These are phyloP conservation scores for Lamproptera curius DNA, from an alignment of 2,888 invertebrate species.

Conservation along the genomic window DNA sequence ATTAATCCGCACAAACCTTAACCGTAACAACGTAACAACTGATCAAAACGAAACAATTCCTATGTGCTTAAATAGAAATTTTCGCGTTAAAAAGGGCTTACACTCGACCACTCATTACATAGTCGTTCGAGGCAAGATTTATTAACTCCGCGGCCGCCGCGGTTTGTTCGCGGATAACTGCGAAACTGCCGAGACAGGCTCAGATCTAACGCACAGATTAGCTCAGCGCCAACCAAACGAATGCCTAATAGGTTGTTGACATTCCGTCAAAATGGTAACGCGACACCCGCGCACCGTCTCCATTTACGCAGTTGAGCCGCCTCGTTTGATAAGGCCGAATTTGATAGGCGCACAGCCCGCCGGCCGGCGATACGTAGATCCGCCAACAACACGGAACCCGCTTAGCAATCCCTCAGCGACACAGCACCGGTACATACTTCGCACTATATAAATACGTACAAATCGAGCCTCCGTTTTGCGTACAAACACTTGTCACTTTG, in stretches of 20 bases:
- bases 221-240: slow-evolving; percentile 40
- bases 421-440: slow-evolving; percentile 60
- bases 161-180: slow-evolving; percentile 23
- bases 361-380: slow-evolving; percentile 48
- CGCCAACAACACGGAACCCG: slow-evolving; percentile 51
- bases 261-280: slow-evolving; percentile 54
- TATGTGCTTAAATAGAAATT: slow-evolving; percentile 1
- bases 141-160: slow-evolving; percentile 10
- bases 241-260: slow-evolving; percentile 54
- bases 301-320: slow-evolving; percentile 45
- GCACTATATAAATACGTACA: slow-evolving; percentile 61
- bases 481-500: slow-evolving; percentile 55
- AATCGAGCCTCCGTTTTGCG: slow-evolving; percentile 51
- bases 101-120: neutral
- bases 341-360: slow-evolving; percentile 46
- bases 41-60: no score
- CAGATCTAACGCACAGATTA: slow-evolving; percentile 31
- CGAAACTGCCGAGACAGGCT: slow-evolving; percentile 19
- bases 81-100: slow-evolving; percentile 39
- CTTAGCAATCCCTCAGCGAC: slow-evolving; percentile 63
- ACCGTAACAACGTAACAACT: slow-evolving; percentile 7
- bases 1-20: no score
- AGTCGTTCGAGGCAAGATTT: slow-evolving; percentile 16
- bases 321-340: slow-evolving; percentile 42
- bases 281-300: slow-evolving; percentile 46